Evolutionary conservation across 1,140 invertebrate species (phyloP).

Genomic region (Nasonia longicornis): DNA sequence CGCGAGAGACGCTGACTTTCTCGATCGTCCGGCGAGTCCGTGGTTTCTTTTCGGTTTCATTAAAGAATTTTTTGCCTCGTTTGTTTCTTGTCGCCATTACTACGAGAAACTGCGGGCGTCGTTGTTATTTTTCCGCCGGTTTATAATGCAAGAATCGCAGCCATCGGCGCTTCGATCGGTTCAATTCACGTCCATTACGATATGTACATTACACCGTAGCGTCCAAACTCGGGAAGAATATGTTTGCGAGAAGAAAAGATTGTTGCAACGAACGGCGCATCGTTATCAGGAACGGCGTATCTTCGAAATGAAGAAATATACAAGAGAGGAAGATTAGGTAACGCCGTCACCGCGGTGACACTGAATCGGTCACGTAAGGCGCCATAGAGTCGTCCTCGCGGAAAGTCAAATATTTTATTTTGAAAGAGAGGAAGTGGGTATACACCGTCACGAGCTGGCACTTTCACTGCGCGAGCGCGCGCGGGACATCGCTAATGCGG

Average conservation of each 20-base stretch:
- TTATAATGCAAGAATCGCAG: background rate
- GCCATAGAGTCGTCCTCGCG: background rate
- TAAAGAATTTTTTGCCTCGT: conserved; percentile 37
- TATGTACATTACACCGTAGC: too few species aligned
- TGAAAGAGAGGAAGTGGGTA: conserved; percentile 60
- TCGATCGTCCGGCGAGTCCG: conserved; percentile 24
- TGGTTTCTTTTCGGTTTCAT: conserved; percentile 44
- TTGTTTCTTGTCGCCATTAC: conserved; percentile 7
- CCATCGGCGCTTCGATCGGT: too few species aligned
- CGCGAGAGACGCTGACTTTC: background rate
- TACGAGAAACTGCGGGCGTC: background rate
- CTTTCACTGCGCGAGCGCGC: conserved; percentile 28
- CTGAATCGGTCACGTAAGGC: conserved; percentile 34
- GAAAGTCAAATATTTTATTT: conserved; percentile 54
- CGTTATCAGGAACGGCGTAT: conserved; percentile 39
- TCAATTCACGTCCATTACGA: too few species aligned
- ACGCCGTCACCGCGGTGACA: conserved; percentile 31
- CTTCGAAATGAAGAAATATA: conserved; percentile 36
- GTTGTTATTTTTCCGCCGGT: background rate
- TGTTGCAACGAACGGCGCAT: conserved; percentile 20
- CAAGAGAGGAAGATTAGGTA: conserved; percentile 47
- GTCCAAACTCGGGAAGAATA: too few species aligned
- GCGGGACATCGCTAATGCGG: conserved; percentile 10
- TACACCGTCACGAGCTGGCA: conserved; percentile 35
- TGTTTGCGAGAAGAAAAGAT: background rate